Base-by-base conservation (phyloP, 2,888 invertebrate genomes). In the Crossocerus cetratus region DNA sequence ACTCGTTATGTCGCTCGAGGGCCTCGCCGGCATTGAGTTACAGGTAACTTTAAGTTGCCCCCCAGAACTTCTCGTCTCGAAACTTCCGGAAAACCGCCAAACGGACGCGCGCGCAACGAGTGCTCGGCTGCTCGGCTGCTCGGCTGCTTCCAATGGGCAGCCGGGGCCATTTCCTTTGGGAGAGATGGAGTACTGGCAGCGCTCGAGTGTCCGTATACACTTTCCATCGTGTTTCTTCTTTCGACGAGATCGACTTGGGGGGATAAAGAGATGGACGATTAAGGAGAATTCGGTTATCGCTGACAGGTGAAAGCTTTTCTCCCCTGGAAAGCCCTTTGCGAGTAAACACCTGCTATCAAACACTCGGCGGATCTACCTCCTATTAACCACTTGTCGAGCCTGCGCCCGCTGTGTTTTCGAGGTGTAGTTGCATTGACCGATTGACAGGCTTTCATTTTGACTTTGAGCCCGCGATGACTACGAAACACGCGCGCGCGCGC, bases 21-120 rank as follows among this genome's bases (percentile, higher is more conserved):
- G 53, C 8, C 8, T 56, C 23, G 20, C 44, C 65, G 54, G 68
- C 73, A 81, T 81, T 73, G 77, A 82, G 82, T 81, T 81, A 79
- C 69, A 70, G 75, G 82, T 76, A 80, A 82, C 78, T 83, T 81
- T 64, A 79, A 83, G 79, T 83, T 84, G 32, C 11, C 32, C 72
- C 70, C 59, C 58, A 63, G 68, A 83, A 83, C 80, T 84, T 81
- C 72, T 61, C 69, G 72, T 76, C 64, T 69, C 80, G 77, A 81
- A 84, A 84, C 83, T 84, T 83, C 72, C 55, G 63, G 74, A 68
- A 73, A 82, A 79, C 81, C 74, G 54, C 68, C 55, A 69, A 77
- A 79, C 71, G 74, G 68, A 82, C 71, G 67, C 59, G 58, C 45
- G 49, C 55, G 70, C 69, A n/a, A 69, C 60, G 69, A 53, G 62